A percentile compares a stretch with the other conserved stretches of the same genome.
Evolutionary conservation across 2,888 invertebrate genomes (phyloP).

Genomic region (Noctua pronuba): DNA sequence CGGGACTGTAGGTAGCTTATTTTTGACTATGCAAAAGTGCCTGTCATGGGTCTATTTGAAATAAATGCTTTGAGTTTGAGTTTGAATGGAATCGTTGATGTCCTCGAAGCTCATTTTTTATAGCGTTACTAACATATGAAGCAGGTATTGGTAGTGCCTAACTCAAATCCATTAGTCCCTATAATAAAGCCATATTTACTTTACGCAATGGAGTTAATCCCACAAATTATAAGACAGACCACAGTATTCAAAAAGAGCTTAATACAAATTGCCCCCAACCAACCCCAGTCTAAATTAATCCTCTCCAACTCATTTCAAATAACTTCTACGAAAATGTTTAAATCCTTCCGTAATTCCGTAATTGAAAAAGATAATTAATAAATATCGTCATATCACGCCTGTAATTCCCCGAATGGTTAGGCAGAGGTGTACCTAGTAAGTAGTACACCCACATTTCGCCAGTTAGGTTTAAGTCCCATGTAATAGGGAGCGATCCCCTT

Average conservation of each 20-base stretch:
- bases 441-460: neutral
- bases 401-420: neutral
- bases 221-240: neutral
- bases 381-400: neutral
- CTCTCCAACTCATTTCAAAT: conserved; percentile 9
- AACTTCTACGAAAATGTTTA: conserved; percentile 16
- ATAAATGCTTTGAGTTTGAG: too few relatives aligned
- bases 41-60: too few relatives aligned
- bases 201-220: neutral
- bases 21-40: too few relatives aligned
- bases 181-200: neutral
- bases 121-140: neutral
- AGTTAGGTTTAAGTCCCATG: neutral
- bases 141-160: neutral
- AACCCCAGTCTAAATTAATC: neutral
- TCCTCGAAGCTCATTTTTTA: neutral
- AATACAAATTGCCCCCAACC: neutral
- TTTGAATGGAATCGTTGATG: neutral
- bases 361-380: neutral
- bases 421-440: neutral
- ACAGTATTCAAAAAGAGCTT: neutral
- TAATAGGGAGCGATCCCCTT: neutral
- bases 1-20: too few relatives aligned
- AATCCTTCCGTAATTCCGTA: neutral
- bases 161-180: neutral